phyloP scores from a whole-genome alignment of 2,797 vertebrate species.

The Protosalanx chinensis region DNA sequence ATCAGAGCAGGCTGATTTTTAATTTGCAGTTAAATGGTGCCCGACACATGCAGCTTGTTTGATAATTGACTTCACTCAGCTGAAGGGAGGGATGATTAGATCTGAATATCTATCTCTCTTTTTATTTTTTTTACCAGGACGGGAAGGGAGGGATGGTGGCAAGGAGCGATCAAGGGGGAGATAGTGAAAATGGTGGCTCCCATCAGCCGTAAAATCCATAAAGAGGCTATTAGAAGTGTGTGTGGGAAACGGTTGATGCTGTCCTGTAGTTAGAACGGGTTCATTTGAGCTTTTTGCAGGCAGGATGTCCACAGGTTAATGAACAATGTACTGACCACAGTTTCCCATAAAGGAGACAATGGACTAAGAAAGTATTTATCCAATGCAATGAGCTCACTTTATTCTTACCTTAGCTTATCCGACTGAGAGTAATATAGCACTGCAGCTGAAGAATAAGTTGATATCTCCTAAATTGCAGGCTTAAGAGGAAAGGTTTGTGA shows the following conservation, averaged over 20 bases:
- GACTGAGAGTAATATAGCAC: background rate
- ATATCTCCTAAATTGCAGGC: too few species aligned
- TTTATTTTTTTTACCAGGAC: conserved; percentile 55
- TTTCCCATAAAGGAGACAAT: conserved; percentile 5
- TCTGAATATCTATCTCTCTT: conserved; percentile 64
- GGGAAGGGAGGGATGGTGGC: conserved; percentile 16
- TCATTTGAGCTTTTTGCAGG: conserved; percentile 37
- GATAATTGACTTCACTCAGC: conserved; percentile 76
- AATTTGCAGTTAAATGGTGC: conserved; percentile 75
- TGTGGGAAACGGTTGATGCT: background rate
- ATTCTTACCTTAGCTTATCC: too few species aligned
- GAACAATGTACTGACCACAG: conserved; percentile 29
- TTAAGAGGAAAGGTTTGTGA: too few species aligned
- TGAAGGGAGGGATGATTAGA: conserved; percentile 72
- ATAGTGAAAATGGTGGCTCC: conserved; percentile 50
- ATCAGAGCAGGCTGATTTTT: conserved; percentile 70
- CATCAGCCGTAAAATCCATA: conserved; percentile 59
- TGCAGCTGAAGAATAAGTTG: background rate
- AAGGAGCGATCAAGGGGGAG: conserved; percentile 23
- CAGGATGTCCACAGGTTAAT: conserved; percentile 40
- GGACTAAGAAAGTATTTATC: background rate
- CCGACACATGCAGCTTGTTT: conserved; percentile 65
- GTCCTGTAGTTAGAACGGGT: conserved; percentile 33
- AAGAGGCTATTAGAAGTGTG: conserved; percentile 12
- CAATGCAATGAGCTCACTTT: too few species aligned